These are phyloP conservation scores for Sinohyriopsis cumingii DNA, from an alignment of 2,888 invertebrate species.

Conservation along the genomic window DNA sequence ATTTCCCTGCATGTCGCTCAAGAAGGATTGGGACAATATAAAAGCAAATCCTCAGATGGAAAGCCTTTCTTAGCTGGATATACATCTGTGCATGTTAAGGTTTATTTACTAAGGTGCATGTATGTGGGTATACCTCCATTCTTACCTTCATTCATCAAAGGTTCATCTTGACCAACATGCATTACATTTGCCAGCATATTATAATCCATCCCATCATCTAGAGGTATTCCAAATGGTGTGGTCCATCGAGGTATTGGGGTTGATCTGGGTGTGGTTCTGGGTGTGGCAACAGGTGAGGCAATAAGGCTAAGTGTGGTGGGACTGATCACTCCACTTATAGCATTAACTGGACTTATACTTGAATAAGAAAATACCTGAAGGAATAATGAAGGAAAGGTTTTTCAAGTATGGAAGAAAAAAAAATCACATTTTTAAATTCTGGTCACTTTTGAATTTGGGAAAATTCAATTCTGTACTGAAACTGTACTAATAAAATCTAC, in stretches of 20 bases:
- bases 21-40: too few species aligned
- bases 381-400: neutral
- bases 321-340: conserved; percentile 88
- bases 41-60: too few species aligned
- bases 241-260: conserved; percentile 84
- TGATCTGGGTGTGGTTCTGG: conserved; percentile 81
- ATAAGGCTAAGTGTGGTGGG: conserved; percentile 90
- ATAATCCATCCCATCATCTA: conserved; percentile 90
- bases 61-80: too few species aligned
- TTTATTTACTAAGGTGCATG: neutral
- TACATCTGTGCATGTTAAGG: neutral
- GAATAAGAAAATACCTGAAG: conserved; percentile 93
- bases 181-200: conserved; percentile 85
- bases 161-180: conserved; percentile 74
- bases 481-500: too few species aligned
- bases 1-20: too few species aligned
- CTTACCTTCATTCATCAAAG: conserved; percentile 79
- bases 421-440: too few species aligned
- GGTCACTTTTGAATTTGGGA: too few species aligned
- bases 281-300: conserved; percentile 81
- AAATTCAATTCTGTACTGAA: too few species aligned
- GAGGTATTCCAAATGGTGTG: conserved; percentile 83
- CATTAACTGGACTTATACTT: conserved; percentile 85
- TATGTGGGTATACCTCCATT: neutral
- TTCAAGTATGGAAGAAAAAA: too few species aligned